Evolutionary conservation across 2,113 vertebrate genomes (phyloP), one percentile per base, ranked within the genome.

Genomic region (Australoheros scitulus): DNA sequence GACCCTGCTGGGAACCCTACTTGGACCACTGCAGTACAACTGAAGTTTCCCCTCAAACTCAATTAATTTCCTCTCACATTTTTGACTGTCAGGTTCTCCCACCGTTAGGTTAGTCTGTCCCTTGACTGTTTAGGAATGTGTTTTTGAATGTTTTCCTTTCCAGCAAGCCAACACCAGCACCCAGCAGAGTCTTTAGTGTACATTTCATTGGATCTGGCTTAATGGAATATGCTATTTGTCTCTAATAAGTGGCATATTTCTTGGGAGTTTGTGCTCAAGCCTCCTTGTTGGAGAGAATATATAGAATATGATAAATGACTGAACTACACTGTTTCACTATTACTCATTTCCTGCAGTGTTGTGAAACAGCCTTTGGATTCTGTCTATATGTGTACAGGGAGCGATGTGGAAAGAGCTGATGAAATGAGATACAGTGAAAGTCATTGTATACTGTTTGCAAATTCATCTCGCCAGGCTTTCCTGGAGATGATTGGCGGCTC

Each of bases 181-280:
- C 86, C 90, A 90, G 81, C 88, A 88, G 81, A 76, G 83, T 63
- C 61, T 88, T 87, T 74, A 79, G 65, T 60, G 24, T 84, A 77
- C 32, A 80, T 74, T 82, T 83, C 59, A 82, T 65, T 80, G 61
- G 79, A 77, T 72, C 75, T 87, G 70, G 59, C 3, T 2, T 52
- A 59, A 36, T 77, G 57, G 61, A 85, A 84, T 83, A 47, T 85
- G 61, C 81, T 60, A 70, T 91, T 85, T 86, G 52, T 82, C 84
- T 87, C 55, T 89, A 82, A 88, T 92, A 91, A 84, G 81, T 55
- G 79, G 83, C 84, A 91, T 72, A 77, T 88, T 88, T 90, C 57
- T 74, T 59, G 34, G 50, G 41, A 63, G 41, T 74, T 38, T 82
- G 64, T 79, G 61, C 64, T 77, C 5, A 0, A 64, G 55, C 34